phyloP scores from a whole-genome alignment of 2,113 vertebrate species.

The Rhipidura dahli region DNA sequence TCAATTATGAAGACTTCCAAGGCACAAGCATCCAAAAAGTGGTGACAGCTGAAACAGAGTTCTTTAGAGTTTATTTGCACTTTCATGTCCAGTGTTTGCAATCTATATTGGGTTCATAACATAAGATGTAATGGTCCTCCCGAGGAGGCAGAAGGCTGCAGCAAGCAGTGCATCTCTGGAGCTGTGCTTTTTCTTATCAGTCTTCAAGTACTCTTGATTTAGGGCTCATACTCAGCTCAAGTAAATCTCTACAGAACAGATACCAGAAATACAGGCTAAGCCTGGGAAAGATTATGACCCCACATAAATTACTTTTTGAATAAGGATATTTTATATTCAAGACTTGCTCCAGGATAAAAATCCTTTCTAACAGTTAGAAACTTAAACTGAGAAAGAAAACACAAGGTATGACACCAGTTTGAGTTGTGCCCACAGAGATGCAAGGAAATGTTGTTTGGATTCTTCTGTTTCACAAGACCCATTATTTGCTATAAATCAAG shows the following conservation, averaged over 20 bases:
- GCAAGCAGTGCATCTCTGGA: background rate
- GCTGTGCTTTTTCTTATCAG: background rate
- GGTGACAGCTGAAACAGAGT: background rate
- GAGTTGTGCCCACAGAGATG: background rate
- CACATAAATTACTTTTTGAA: background rate
- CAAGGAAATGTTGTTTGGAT: background rate
- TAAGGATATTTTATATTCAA: conserved; percentile 7
- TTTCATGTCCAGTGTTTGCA: background rate
- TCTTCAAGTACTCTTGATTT: background rate
- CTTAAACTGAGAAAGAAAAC: background rate
- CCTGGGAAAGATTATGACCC: background rate
- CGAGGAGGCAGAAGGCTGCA: background rate
- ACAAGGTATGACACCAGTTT: background rate
- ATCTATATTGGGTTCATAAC: background rate
- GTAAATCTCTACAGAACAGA: background rate
- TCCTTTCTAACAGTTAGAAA: background rate
- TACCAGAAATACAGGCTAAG: conserved; percentile 15
- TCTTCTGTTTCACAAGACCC: background rate
- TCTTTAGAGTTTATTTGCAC: background rate
- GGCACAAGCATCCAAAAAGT: background rate
- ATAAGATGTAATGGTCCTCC: background rate
- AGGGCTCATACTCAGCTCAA: background rate
- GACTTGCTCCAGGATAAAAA: background rate
- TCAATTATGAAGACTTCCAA: background rate
- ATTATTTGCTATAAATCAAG: background rate